phyloP scores from a whole-genome alignment of 1,140 invertebrate genomes.

The Lepidurus arcticus region DNA sequence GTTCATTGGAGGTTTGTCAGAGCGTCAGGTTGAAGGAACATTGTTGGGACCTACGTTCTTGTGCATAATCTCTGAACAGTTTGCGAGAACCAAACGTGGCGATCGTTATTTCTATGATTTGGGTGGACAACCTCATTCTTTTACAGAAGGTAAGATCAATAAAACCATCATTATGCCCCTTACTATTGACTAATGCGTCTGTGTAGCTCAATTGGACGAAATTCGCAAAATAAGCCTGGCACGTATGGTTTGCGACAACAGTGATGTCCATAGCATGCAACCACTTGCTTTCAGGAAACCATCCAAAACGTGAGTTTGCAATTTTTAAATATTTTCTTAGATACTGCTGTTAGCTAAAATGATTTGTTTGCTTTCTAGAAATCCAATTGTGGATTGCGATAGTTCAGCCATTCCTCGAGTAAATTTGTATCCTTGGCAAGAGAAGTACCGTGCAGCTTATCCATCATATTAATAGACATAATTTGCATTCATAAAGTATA shows the following conservation, averaged over 20 bases:
- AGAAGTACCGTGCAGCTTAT: not conserved
- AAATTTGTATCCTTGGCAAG: slow-evolving; percentile 29
- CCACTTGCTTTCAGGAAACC: slow-evolving; percentile 52
- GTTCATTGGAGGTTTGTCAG: slow-evolving; percentile 42
- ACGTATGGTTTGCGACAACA: slow-evolving; percentile 80
- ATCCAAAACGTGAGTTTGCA: slow-evolving; percentile 44
- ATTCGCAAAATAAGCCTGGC: slow-evolving; percentile 76
- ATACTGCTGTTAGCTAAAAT: not conserved
- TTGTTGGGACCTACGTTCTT: slow-evolving; percentile 45
- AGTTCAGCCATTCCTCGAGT: slow-evolving; percentile 31
- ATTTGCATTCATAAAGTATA: no score
- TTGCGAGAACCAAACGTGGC: slow-evolving; percentile 40
- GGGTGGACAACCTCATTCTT: slow-evolving; percentile 41
- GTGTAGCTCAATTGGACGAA: slow-evolving; percentile 69
- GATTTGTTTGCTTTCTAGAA: slow-evolving; percentile 7
- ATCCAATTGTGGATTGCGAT: slow-evolving; percentile 28
- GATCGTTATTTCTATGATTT: slow-evolving; percentile 45
- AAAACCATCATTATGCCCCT: not conserved
- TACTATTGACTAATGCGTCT: slow-evolving; percentile 30
- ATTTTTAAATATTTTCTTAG: not conserved
- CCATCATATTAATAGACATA: not conserved
- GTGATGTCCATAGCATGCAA: slow-evolving; percentile 52
- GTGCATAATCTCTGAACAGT: slow-evolving; percentile 44
- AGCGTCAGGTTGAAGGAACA: slow-evolving; percentile 43
- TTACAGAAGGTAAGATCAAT: slow-evolving; percentile 41